These are phyloP conservation scores for Sciurus carolinensis DNA, from an alignment of 2,797 vertebrate species.

Conservation along the genomic window DNA sequence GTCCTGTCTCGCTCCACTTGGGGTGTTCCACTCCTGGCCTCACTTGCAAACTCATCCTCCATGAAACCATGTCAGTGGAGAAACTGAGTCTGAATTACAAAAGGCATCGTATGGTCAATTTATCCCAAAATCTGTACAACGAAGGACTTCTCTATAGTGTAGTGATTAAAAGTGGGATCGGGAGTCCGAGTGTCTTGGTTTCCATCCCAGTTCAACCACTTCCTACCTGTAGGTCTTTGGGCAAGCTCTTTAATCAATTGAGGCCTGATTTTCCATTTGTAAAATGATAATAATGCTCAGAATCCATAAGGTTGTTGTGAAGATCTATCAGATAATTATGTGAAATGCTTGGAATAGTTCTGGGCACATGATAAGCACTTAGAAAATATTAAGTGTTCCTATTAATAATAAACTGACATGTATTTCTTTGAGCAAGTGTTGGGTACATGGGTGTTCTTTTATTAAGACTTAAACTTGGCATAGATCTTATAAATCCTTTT, in stretches of 20 bases:
- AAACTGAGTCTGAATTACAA: background rate
- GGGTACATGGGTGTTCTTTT: slow-evolving; percentile 43
- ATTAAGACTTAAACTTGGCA: slow-evolving; percentile 49
- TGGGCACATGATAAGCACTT: background rate
- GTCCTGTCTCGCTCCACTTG: no score
- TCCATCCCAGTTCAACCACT: background rate
- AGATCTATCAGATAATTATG: background rate
- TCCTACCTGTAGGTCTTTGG: background rate
- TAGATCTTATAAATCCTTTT: slow-evolving; percentile 62
- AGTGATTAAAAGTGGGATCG: background rate
- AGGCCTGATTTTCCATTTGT: background rate
- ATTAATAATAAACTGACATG: slow-evolving; percentile 48
- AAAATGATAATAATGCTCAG: background rate
- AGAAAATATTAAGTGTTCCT: slow-evolving; percentile 44
- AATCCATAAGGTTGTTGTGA: background rate
- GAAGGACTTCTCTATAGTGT: background rate
- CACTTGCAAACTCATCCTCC: background rate
- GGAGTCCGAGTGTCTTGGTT: background rate
- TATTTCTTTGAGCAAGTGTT: slow-evolving; percentile 4
- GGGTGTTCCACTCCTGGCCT: background rate
- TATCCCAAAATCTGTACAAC: background rate
- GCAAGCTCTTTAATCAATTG: background rate
- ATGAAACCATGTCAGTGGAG: background rate
- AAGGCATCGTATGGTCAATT: background rate
- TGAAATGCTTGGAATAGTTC: slow-evolving; percentile 1